Conservation (phyloP, 2,797 vertebrate species). For the Potorous gilbertii region DNA sequence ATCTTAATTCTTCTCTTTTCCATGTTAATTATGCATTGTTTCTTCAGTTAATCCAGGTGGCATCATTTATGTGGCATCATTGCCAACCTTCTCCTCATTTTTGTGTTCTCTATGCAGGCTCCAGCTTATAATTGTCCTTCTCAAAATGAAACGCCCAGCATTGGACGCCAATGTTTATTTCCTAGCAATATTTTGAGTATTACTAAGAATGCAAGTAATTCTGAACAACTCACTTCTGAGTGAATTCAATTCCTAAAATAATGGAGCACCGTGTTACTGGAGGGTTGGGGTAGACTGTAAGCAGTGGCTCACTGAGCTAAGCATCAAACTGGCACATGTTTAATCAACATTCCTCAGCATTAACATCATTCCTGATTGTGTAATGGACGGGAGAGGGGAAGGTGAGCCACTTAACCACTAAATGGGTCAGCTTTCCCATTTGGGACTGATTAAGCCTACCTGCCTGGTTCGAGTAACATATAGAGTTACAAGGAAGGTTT, state of each 20-base stretch:
- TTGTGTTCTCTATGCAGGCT: neutral
- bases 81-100: neutral
- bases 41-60: neutral
- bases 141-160: conserved; percentile 45
- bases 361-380: neutral
- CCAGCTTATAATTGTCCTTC: conserved; percentile 18
- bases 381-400: neutral
- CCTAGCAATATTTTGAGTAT: conserved; percentile 16
- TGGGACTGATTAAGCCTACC: neutral
- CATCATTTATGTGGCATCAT: neutral
- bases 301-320: neutral
- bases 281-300: neutral
- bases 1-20: neutral
- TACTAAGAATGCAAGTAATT: neutral
- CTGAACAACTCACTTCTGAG: neutral
- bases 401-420: neutral
- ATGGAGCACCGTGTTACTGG: neutral
- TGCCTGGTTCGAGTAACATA: neutral
- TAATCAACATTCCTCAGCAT: neutral
- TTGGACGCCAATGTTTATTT: conserved; percentile 46
- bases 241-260: neutral
- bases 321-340: neutral
- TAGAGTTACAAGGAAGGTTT: neutral
- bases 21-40: neutral
- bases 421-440: neutral